Evolutionary conservation across 1,140 invertebrate species (phyloP), one percentile per base, ranked within the genome.

Genomic region (Conus betulinus): DNA sequence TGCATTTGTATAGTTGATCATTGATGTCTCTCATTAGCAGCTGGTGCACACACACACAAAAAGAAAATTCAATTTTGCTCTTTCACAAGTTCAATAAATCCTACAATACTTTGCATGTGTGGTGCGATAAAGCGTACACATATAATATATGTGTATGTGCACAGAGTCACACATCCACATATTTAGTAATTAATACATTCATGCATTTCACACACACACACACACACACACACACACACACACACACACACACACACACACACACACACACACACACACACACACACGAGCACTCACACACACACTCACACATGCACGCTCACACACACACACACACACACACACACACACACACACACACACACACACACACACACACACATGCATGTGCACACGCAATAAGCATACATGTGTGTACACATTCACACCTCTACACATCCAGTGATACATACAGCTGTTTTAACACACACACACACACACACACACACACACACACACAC

Each of bases 201-300:
- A 57, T 57, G 13, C 13, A 11, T 51, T 79, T 39, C 25, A 79
- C 11, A 79, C 78, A 79, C 11, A 39, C 74, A 76, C 74, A 76
- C 74, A n/a, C 74, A 76, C 74, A 76, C 74, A 76, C 74, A 76
- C 74, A 76, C 23, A 76, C 74, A 76, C 23, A n/a, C 74, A 76
- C 23, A n/a, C 74, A 76, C 23, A n/a, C 74, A 76, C 17, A 17
- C 74, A 76, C 23, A n/a, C 74, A 76, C 23, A 76, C 74, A 76
- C 23, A 79, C 78, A 39, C 5, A 79, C 11, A 79, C 27, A 39
- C 11, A 11, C 5, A 71, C 67, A 11, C 20, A 20, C 67, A 71
- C 20, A 8, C 7, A 11, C 23, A 71, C 20, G 5, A 20, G 5
- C 67, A 71, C 67, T 13, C 67, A 71, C 23, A 71, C 67, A 71